These are phyloP conservation scores for Glandiceps talaboti DNA, from an alignment of 53 echinoderm and acorn worm species.

Conservation along the genomic window DNA sequence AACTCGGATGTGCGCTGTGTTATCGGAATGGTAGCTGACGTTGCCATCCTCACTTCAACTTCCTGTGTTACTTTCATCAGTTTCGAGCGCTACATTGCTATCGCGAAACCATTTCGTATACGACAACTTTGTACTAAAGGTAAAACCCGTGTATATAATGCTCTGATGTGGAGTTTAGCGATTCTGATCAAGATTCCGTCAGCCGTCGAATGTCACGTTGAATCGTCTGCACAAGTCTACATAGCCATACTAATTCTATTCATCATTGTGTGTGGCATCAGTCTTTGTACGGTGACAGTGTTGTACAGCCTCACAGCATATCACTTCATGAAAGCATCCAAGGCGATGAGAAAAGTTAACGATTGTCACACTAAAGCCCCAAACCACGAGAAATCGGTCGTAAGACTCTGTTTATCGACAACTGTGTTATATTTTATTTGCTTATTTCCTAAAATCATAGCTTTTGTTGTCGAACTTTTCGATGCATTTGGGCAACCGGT, in stretches of 20 bases:
- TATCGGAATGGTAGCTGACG: not conserved
- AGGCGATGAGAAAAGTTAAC: not conserved
- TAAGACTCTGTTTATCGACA: not conserved
- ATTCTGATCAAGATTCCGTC: not conserved
- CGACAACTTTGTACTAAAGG: not conserved
- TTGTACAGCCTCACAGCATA: not conserved
- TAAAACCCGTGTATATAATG: not conserved
- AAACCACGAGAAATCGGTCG: not conserved
- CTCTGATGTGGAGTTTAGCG: not conserved
- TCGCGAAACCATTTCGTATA: not conserved
- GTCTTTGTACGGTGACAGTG: not conserved
- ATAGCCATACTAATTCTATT: not conserved
- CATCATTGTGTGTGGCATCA: not conserved
- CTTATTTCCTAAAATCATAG: not conserved
- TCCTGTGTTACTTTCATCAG: not conserved
- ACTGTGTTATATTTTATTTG: not conserved
- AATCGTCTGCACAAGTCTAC: not conserved
- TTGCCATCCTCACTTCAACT: not conserved
- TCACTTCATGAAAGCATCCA: not conserved
- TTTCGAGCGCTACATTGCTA: not conserved
- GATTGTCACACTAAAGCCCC: not conserved
- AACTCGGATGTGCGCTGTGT: not conserved
- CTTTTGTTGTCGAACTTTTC: not conserved
- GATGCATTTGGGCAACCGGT: not conserved
- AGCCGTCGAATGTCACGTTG: not conserved